Conservation (phyloP, 2,113 vertebrate genomes). For the Pantherophis guttatus region DNA sequence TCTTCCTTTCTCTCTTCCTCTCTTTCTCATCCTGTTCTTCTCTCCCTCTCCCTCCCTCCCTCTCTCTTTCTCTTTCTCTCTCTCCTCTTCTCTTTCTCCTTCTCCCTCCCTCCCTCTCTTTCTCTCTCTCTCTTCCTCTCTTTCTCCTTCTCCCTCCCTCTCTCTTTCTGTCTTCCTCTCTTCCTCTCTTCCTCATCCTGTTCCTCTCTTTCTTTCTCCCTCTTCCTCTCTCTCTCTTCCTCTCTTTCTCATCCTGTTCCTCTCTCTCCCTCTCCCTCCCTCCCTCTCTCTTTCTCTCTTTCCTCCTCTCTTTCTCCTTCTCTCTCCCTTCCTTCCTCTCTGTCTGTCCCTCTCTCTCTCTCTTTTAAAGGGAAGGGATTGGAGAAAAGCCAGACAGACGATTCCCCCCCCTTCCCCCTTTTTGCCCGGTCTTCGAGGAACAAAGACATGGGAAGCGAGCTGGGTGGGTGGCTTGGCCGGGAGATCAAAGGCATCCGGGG, state of each 20-base stretch:
- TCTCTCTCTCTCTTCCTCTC: no score
- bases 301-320: not conserved
- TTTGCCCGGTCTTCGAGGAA: not conserved
- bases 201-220: no score
- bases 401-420: not conserved
- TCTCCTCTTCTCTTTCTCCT: fast-evolving
- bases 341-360: no score
- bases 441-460: not conserved
- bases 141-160: no score
- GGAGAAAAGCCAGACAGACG: not conserved
- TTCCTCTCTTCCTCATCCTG: fast-evolving
- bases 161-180: no score
- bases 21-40: no score
- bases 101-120: fast-evolving
- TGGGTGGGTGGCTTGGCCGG: not conserved
- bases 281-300: no score
- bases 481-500: not conserved
- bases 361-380: not conserved
- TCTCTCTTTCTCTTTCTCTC: fast-evolving
- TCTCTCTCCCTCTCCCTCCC: fast-evolving
- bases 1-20: no score
- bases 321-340: not conserved
- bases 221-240: fast-evolving
- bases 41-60: no score
- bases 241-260: no score